Base-by-base conservation (phyloP, 2,888 invertebrate genomes). In the Tolmerus cingulatus region DNA sequence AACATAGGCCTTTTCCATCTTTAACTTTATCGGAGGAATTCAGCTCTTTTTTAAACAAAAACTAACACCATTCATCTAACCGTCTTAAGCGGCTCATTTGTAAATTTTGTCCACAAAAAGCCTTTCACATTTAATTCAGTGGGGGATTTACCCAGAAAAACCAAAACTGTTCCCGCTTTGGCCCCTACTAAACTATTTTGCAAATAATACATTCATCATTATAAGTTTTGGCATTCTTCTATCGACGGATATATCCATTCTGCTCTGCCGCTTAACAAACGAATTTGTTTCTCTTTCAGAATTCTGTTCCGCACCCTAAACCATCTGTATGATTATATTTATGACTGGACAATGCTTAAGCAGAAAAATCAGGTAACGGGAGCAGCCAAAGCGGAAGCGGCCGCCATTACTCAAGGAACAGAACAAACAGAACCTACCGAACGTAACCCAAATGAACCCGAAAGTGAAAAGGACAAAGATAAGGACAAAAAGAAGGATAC, bases 291-390 rank as follows among this genome's bases (percentile, higher is more conserved):
- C 78, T 78, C 51, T 79, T 98, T 97, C 95, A 97, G 99, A 93
- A 99, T 99, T 93, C 95, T 99, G 93, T 99, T 99, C 95, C 97
- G 99, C 93, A 99, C 99, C 90, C 95, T 99, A 92, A 99, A 99
- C 94, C 98, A 99, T 93, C 98, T 98, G 94, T 99, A 98, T 94
- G 99, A 99, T 94, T 99, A 98, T 94, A 97, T 97, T 91, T 99
- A 99, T 94, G 99, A 99, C 94, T 99, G 99, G 99, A 99, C 99
- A 91, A 97, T 99, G 96, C 95, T 99, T 92, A 98, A 99, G 92
- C 99, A 99, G 93, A 98, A 98, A 90, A 91, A 92, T 88, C 92
- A 92, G 87, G 91, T 92, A 89, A 91, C 91, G 88, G 92, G 92
- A 88, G 91, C 91, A 88, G 91, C 51, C 30, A 81, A 81, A 55